Percentiles rank a stretch among this genome's conserved stretches.
Conservation (phyloP, 2,797 vertebrate genomes). For the Pterois miles region DNA sequence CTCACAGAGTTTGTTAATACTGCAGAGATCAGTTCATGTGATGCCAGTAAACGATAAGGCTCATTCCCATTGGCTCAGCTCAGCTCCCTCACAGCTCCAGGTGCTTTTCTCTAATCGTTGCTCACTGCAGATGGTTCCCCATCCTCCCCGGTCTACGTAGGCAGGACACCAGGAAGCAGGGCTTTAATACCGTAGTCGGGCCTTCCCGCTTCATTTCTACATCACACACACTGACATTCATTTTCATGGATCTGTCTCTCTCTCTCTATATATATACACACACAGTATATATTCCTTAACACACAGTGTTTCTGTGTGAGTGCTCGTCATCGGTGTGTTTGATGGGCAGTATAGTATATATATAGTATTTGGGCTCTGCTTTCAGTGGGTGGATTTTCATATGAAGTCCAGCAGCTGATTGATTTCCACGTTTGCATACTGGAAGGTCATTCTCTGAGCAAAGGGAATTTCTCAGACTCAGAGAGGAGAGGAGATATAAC, state of each 20-base stretch:
- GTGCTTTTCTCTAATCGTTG: not conserved
- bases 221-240: not conserved
- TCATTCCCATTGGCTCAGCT: not conserved
- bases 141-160: no score
- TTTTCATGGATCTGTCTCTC: not conserved
- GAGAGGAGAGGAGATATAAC: not conserved
- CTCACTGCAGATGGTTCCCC: not conserved
- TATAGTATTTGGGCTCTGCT: not conserved
- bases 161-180: no score
- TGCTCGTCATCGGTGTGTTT: not conserved
- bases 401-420: slow-evolving; percentile 12
- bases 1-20: not conserved
- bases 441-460: slow-evolving; percentile 14
- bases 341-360: no score
- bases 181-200: no score
- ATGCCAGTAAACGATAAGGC: not conserved
- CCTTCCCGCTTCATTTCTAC: not conserved
- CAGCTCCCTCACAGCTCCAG: not conserved
- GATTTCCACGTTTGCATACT: not conserved
- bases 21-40: not conserved
- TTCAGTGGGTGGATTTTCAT: not conserved
- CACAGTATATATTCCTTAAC: no score
- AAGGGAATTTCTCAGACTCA: not conserved
- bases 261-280: not conserved
- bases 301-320: not conserved